phyloP scores from a whole-genome alignment of 2,888 invertebrate genomes.

The Lasioglossum zephyrum region DNA sequence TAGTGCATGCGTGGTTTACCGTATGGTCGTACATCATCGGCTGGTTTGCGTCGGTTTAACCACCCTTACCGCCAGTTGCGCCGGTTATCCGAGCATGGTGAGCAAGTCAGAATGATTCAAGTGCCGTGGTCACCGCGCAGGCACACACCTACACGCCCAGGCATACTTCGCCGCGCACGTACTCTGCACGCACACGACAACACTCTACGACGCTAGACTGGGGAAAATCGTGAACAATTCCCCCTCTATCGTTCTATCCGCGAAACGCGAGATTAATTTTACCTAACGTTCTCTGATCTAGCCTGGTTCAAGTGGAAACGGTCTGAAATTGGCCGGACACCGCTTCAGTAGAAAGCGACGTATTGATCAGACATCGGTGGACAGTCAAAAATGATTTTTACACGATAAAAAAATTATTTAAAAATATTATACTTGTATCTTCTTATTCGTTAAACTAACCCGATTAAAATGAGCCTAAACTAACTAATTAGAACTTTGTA shows the following conservation, averaged over 20 bases:
- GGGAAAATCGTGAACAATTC: slow-evolving; percentile 31
- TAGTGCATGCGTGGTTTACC: slow-evolving; percentile 78
- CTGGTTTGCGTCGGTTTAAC: slow-evolving; percentile 66
- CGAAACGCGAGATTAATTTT: slow-evolving; percentile 8
- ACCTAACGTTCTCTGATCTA: not conserved
- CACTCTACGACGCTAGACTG: slow-evolving; percentile 18
- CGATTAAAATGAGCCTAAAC: too few species aligned
- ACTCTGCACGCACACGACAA: not conserved
- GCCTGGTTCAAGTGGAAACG: slow-evolving; percentile 12
- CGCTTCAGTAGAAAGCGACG: not conserved
- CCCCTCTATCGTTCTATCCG: slow-evolving; percentile 1
- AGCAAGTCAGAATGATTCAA: slow-evolving; percentile 65
- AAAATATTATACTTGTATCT: too few species aligned
- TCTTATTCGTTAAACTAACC: too few species aligned
- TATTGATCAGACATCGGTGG: not conserved
- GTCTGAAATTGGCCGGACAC: slow-evolving; percentile 20
- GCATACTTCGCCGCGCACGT: not conserved
- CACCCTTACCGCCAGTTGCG: slow-evolving; percentile 57
- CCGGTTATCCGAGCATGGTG: slow-evolving; percentile 61
- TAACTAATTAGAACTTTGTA: too few species aligned
- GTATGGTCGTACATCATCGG: slow-evolving; percentile 80
- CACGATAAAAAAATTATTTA: too few species aligned
- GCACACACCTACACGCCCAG: slow-evolving; percentile 12
- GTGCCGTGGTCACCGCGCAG: slow-evolving; percentile 46
- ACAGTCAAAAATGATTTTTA: not conserved